Base-by-base conservation (phyloP, 1,140 invertebrate genomes). In the Drosophila watanabei region DNA sequence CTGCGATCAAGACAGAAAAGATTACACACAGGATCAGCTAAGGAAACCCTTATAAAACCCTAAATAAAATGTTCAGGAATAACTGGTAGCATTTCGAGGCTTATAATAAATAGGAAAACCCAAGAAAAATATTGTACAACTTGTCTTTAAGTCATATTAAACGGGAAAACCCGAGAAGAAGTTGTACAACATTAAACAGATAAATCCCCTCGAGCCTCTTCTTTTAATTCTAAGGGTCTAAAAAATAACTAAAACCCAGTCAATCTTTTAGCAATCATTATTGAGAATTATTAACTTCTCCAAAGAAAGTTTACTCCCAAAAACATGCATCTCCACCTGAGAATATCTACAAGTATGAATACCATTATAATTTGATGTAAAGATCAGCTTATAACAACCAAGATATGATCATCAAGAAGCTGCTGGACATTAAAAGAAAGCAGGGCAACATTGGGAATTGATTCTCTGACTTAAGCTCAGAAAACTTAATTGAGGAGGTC, bases 381-480 rank as follows among this genome's bases (percentile, higher is more conserved):
- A 33, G 30, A 54, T 18, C 51, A 14, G 30, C 51, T 33, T 14
- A 54, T 14, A 51, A 51, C 2, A n/a, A 30, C 28, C 28, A 16
- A 30, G 28, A 51, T 51, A 51, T 51, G 28, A 51, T 52, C 30
- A 35, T 54, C 32, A 35, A 35, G 18, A 37, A 20, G 13, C 52
- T 54, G 52, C 16, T 52, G 30, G 51, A 54, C 52, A 56, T 37
- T 37, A 24, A 56, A 56, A 56, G 52, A 56, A 56, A 56, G 52
- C 52, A 56, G 52, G 52, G 33, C 33, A 52, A 18, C 30, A 32
- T 52, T 52, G 3, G 5, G 49, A 33, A 33, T 39, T 56, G 33
- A 24, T 56, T 56, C 14, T 39, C 8, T 10, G 54, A 39, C 16
- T 24, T 39, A 37, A 16, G 52, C 33, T 28, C 28, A 24, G 24